phyloP scores from a whole-genome alignment of 2,888 invertebrate species.

The Gryllus longicercus region DNA sequence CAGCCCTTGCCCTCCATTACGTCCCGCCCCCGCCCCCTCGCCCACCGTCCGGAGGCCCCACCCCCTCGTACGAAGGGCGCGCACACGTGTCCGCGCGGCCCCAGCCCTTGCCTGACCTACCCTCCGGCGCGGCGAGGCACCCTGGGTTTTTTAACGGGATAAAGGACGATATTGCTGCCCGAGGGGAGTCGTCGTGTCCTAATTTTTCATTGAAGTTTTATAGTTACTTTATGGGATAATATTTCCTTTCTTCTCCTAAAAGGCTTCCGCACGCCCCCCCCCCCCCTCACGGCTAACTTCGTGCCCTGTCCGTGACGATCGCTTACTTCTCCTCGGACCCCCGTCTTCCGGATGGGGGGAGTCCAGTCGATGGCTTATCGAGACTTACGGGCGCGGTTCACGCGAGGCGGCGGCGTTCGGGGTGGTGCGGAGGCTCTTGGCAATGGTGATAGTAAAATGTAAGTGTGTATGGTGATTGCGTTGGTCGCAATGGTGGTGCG shows the following conservation, averaged over 20 bases:
- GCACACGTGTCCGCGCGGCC: too few relatives aligned
- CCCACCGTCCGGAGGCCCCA: too few relatives aligned
- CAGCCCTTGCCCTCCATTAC: too few relatives aligned
- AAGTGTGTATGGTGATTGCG: too few relatives aligned
- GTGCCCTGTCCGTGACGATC: background rate
- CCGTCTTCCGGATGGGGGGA: background rate
- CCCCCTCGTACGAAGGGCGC: too few relatives aligned
- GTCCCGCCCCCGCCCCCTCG: too few relatives aligned
- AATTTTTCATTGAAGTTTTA: slow-evolving; percentile 17
- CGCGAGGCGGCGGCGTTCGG: background rate
- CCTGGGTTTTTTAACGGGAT: background rate
- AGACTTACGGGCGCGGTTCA: background rate
- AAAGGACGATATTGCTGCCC: background rate
- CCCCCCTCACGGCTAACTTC: background rate
- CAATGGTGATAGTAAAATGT: too few relatives aligned
- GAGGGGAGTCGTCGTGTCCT: slow-evolving; percentile 4
- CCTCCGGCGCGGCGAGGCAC: background rate
- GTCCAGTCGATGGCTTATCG: background rate
- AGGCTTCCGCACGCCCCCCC: background rate
- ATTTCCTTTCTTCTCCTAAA: slow-evolving; percentile 6
- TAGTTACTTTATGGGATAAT: slow-evolving; percentile 17
- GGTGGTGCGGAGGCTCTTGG: background rate
- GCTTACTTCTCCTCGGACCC: background rate
- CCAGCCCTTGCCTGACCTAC: background rate
- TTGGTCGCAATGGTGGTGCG: too few relatives aligned